Evolutionary conservation across 2,888 invertebrate species (phyloP).

Genomic region (Agrilus biguttatus): DNA sequence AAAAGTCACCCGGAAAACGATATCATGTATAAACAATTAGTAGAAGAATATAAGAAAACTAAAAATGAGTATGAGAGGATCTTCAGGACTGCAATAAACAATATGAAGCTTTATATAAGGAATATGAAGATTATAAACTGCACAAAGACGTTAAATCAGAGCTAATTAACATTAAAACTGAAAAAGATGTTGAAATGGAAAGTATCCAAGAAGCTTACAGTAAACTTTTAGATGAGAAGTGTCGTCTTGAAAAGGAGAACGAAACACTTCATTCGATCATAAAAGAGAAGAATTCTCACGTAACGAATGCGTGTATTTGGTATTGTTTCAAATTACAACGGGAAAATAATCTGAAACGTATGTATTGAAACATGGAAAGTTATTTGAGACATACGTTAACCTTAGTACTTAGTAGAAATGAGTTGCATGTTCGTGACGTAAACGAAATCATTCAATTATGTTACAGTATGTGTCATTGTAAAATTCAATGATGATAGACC

Average conservation of each 20-base stretch:
- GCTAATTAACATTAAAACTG: constrained; percentile 6
- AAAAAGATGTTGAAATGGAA: constrained; percentile 11
- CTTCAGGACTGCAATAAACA: constrained; percentile 14
- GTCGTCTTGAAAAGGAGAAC: constrained; percentile 23
- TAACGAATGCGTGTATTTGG: constrained; percentile 14
- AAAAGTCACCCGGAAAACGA: constrained; percentile 11
- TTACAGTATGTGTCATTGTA: no score
- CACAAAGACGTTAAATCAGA: constrained; percentile 3
- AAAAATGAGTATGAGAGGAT: constrained; percentile 16
- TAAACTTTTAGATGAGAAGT: constrained; percentile 20
- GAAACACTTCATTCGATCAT: constrained; percentile 16
- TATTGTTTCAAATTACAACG: no score
- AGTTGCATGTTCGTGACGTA: no score
- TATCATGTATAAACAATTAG: constrained; percentile 15
- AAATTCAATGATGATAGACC: no score
- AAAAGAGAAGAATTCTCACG: constrained; percentile 18
- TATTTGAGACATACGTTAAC: no score
- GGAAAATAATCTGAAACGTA: no score
- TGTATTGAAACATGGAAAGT: no score
- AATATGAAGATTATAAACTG: constrained; percentile 8
- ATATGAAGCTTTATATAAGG: constrained; percentile 14
- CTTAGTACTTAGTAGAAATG: no score
- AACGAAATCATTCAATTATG: no score
- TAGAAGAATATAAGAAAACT: constrained; percentile 15
- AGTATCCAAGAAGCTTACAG: constrained; percentile 22